Evolutionary conservation across 2,113 vertebrate species (phyloP), one percentile per base, ranked within the genome.

Genomic region (Malurus cyaneus): DNA sequence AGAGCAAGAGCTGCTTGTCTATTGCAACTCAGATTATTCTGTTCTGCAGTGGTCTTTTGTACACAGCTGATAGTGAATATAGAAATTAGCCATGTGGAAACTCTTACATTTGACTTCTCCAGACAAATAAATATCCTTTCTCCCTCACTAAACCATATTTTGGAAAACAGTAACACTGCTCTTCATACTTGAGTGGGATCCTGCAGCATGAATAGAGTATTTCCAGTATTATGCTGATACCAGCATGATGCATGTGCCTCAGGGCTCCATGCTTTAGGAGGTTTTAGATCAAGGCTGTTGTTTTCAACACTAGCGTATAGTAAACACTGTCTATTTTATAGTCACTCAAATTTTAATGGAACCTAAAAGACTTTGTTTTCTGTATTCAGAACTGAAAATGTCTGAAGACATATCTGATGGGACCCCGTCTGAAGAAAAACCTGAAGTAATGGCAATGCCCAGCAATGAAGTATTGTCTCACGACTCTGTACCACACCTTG

Each of bases 351-450:
- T 62, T 26, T 64, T 82, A 31, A 12, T 74, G 31, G 42, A 36
- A 62, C 18, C 56, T 83, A 70, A 82, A 91, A 89, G 19, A 31
- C 25, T 86, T 76, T 71, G 18, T 76, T 89, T 93, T 50, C 65
- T 62, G 1, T 92, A 36, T 79, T 69, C 90, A 98, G 98, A 93
- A 88, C 54, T 53, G 78, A 98, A 97, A 94, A 98, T 98, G 98
- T 98, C 98, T 84, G 97, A 96, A 71, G 94, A 83, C 11, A 1
- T 71, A 21, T 2, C 26, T 77, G 94, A 97, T 72, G 62, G 46
- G 14, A 34, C 79, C 76, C 67, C 82, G 66, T 29, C 93, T 83
- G 90, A 95, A 90, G 96, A 94, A 71, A 83, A 94, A 80, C 67
- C 73, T 83, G 92, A 97, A 91, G 61, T 81, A 56, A 65, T 50